These are phyloP conservation scores for Platysternon megacephalum DNA, from an alignment of 2,113 vertebrate species.

Conservation along the genomic window DNA sequence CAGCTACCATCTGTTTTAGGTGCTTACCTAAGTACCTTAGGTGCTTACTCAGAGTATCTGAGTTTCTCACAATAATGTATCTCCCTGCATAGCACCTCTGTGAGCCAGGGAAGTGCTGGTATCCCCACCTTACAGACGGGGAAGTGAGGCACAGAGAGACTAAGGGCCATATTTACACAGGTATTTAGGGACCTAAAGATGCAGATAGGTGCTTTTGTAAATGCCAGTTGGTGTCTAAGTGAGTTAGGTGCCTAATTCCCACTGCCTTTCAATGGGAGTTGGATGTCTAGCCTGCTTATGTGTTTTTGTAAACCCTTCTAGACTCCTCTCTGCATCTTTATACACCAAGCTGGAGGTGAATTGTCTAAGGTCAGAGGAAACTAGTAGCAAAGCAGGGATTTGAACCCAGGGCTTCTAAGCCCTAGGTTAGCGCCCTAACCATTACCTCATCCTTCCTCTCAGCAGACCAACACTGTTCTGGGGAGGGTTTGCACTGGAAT, in stretches of 20 bases:
- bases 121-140: constrained; percentile 6
- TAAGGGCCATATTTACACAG: constrained; percentile 1
- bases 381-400: not conserved
- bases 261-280: not conserved
- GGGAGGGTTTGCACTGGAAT: not conserved
- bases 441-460: not conserved
- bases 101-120: not conserved
- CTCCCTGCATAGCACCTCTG: not conserved
- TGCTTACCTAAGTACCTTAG: not conserved
- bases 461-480: not conserved
- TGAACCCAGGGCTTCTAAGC: not conserved
- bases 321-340: not conserved
- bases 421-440: not conserved
- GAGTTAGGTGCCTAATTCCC: not conserved
- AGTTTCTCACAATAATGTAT: not conserved
- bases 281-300: not conserved
- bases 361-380: not conserved
- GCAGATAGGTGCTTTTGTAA: not conserved
- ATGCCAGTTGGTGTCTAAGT: not conserved
- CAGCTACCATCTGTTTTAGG: not conserved
- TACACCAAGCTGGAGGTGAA: not conserved
- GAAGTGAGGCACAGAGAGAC: constrained; percentile 16
- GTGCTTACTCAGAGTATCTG: not conserved
- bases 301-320: not conserved
- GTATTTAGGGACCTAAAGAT: not conserved